These are phyloP conservation scores for Cottus gobio DNA, from an alignment of 2,113 vertebrate genomes.

Conservation along the genomic window DNA sequence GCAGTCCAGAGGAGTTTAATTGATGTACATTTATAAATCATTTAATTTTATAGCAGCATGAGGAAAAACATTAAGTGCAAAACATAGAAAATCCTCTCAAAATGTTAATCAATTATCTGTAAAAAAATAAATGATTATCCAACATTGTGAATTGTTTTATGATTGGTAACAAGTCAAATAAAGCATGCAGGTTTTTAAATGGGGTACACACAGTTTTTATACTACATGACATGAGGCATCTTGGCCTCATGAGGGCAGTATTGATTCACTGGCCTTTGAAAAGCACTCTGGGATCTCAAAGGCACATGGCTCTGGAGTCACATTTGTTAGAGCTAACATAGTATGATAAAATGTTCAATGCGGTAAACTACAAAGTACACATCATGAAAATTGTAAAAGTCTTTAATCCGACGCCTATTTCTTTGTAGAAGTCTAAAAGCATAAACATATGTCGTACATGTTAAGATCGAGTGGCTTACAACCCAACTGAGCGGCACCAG, in stretches of 20 bases:
- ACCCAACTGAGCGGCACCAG: neutral
- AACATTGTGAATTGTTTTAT: neutral
- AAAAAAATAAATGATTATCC: neutral
- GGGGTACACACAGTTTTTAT: neutral
- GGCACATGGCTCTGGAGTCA: too few species aligned
- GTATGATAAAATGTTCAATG: neutral
- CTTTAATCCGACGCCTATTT: neutral
- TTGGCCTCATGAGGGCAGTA: slow-evolving; percentile 32
- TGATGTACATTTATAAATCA: neutral
- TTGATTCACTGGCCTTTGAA: neutral
- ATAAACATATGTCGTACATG: neutral
- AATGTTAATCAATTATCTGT: neutral
- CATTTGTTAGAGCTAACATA: too few species aligned
- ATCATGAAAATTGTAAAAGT: neutral
- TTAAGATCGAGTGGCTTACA: neutral
- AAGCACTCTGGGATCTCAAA: neutral
- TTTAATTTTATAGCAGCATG: neutral
- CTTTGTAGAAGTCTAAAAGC: neutral
- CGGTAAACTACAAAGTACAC: neutral
- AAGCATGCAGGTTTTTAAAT: neutral
- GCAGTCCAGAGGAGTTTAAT: neutral
- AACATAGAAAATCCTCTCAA: neutral
- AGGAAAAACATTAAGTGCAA: neutral
- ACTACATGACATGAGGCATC: neutral
- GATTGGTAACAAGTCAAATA: neutral